phyloP scores from a whole-genome alignment of 2,797 vertebrate species.

The Yasuhikotakia modesta region DNA sequence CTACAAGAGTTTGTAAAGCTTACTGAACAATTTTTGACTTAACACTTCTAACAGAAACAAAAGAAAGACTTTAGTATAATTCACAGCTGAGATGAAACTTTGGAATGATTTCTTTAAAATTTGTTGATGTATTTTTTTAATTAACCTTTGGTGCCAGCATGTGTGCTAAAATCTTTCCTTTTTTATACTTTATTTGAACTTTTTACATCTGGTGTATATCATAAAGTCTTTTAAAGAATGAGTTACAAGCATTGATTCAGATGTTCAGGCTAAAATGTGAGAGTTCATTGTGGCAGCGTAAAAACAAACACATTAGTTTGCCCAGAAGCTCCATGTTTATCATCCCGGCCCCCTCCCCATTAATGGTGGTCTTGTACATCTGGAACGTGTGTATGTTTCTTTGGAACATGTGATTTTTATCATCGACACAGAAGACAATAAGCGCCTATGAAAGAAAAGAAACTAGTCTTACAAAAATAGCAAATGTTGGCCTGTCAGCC shows the following conservation, averaged over 20 bases:
- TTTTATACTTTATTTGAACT: constrained; percentile 25
- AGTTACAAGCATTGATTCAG: constrained; percentile 7
- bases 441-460: constrained; percentile 10
- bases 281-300: not conserved
- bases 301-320: not conserved
- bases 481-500: constrained; percentile 8
- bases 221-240: constrained; percentile 1
- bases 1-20: constrained; percentile 20
- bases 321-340: constrained; percentile 28
- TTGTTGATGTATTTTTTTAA: not conserved
- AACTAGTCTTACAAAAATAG: constrained; percentile 29
- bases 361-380: constrained; percentile 30
- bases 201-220: constrained; percentile 34
- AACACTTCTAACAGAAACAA: constrained; percentile 1
- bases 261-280: not conserved
- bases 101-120: constrained; percentile 12
- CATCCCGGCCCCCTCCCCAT: constrained; percentile 5
- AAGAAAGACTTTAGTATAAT: not conserved
- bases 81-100: constrained; percentile 3
- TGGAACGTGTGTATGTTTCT: constrained; percentile 28
- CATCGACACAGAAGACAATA: constrained; percentile 8
- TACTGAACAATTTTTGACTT: not conserved
- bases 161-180: constrained; percentile 35
- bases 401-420: constrained; percentile 36
- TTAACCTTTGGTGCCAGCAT: constrained; percentile 33